Conservation (phyloP, 2,113 vertebrate species). For the Oryzias celebensis region DNA sequence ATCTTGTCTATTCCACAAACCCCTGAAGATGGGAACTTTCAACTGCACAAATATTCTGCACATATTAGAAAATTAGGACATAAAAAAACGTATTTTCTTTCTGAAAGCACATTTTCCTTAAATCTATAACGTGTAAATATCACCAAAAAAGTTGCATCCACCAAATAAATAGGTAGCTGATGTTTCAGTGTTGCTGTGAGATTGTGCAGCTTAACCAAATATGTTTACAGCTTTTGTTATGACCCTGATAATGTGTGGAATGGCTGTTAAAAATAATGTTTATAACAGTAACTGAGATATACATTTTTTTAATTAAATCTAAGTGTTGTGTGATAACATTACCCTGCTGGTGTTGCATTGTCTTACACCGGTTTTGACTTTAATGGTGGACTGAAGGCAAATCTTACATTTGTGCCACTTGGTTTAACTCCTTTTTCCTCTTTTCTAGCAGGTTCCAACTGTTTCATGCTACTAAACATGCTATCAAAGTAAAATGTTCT, state of each 20-base stretch:
- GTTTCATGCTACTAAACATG: slow-evolving; percentile 18
- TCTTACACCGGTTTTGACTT: background rate
- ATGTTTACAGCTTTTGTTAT: too few species aligned
- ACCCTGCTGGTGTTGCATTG: too few species aligned
- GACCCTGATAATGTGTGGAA: too few species aligned
- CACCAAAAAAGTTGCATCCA: too few species aligned
- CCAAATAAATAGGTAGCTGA: too few species aligned
- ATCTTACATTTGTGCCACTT: slow-evolving; percentile 2
- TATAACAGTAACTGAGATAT: too few species aligned
- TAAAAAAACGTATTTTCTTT: background rate
- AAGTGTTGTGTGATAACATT: too few species aligned
- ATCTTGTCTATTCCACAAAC: background rate
- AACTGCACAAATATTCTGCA: background rate
- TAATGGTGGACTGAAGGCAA: slow-evolving; percentile 3
- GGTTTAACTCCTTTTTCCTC: slow-evolving; percentile 23
- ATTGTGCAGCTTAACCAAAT: too few species aligned
- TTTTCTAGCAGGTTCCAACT: slow-evolving; percentile 22
- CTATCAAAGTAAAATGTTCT: slow-evolving; percentile 10
- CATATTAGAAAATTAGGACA: background rate
- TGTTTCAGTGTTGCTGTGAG: background rate
- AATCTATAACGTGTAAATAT: too few species aligned
- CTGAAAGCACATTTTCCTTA: too few species aligned
- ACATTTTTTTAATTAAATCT: too few species aligned
- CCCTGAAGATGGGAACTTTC: background rate
- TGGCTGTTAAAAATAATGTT: too few species aligned